Percentiles rank a stretch among this genome's conserved stretches.
These are phyloP conservation scores for Zoanthus sociatus DNA, from an alignment of 92 coral and sea anemone species.

Conservation along the genomic window DNA sequence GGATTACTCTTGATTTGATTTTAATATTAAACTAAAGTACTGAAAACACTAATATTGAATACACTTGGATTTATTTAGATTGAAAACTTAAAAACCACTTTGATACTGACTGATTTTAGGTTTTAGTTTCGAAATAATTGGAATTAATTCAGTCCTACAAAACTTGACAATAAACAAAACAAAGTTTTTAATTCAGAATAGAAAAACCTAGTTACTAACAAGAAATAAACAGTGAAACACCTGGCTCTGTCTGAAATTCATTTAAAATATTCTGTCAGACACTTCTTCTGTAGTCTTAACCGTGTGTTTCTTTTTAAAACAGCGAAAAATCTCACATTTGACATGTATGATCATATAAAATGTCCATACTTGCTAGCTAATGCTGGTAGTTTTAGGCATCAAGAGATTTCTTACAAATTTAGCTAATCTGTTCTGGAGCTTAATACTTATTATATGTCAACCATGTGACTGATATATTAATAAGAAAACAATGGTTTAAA, in stretches of 20 bases:
- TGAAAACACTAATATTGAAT: no score
- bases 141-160: not conserved
- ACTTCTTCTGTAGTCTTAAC: not conserved
- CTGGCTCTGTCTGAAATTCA: not conserved
- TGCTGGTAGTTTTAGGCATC: not conserved
- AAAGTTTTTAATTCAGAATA: not conserved
- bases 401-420: not conserved
- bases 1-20: no score
- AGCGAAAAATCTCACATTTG: not conserved
- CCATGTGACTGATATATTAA: not conserved
- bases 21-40: no score
- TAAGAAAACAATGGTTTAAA: conserved; percentile 20
- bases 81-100: not conserved
- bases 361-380: not conserved
- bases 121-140: not conserved
- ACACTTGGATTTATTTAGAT: not conserved
- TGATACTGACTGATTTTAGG: not conserved
- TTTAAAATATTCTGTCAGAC: not conserved
- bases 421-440: not conserved
- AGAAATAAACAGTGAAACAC: conserved; percentile 15
- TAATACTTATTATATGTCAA: not conserved
- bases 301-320: not conserved
- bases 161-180: not conserved
- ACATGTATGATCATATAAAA: not conserved
- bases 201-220: not conserved